Evolutionary conservation across 1,140 invertebrate species (phyloP), one percentile per base, ranked within the genome.

Genomic region (Drusus annulatus): DNA sequence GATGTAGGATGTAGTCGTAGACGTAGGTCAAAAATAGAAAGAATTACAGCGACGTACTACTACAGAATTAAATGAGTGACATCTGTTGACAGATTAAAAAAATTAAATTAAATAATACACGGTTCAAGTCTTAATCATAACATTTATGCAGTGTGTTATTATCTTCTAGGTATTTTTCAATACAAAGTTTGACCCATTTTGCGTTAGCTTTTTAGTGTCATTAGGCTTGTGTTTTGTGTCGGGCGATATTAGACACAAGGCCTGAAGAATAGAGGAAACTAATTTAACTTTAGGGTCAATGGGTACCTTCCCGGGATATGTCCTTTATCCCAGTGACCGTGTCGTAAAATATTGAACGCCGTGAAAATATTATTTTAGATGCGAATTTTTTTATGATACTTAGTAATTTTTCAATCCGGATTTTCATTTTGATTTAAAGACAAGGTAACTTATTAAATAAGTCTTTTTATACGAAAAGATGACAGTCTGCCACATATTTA

Each of bases 261-360:
- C 50, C 16, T 60, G 52, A 80, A 60, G 21, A 45, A 50, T 69
- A 19, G 45, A 58, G 36, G 60, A 80, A 80, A 80, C 78, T 80
- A 80, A 80, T 80, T 80, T 80, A 80, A 80, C 78, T 80, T 75
- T 74, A 50, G 78, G 78, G 52, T 62, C 54, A 62, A 60, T 54
- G 74, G 74, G 74, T 8, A 62, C 56, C 74, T 45, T n/a, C 63
- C 15, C 25, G 16, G 63, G 63, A 36, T n/a, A 36, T 36, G 68
- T 52, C 68, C 25, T 28, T 28, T 28, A 28, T 28, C 68, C 19
- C 10, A 52, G 69, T 54, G 45, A 25, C 69, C 25, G 23, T 15
- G 69, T 21, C 69, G 69, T 54, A 73, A 68, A 68, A 52, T 73
- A 73, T 71, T 52, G 68, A 52, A 52, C 50, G 17, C 68, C 50